Evolutionary conservation across 2,888 invertebrate genomes (phyloP).

Genomic region (Halictus ligatus): DNA sequence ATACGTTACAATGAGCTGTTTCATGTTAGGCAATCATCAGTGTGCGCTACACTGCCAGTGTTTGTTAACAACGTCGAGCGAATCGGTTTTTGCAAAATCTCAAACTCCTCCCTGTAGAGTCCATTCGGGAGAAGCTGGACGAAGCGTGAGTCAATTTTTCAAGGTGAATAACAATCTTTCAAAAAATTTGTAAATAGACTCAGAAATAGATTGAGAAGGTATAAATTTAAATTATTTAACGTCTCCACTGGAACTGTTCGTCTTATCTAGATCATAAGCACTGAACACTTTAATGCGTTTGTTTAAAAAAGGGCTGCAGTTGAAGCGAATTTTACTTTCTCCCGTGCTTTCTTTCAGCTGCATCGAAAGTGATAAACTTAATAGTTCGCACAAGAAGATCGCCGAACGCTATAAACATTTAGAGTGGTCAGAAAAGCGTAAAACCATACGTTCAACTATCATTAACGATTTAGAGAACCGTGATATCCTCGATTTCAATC

Average conservation of each 20-base stretch:
- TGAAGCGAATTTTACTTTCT: background rate
- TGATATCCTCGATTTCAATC: background rate
- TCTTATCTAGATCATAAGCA: background rate
- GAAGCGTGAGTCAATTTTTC: background rate
- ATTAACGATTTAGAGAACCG: background rate
- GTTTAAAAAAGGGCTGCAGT: background rate
- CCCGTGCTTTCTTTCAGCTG: background rate
- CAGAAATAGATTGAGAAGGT: background rate
- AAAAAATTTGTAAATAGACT: background rate
- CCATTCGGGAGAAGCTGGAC: background rate
- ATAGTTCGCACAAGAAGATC: background rate
- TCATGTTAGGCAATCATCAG: background rate
- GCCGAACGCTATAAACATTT: background rate
- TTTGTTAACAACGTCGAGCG: background rate
- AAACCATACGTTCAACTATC: conserved; percentile 8
- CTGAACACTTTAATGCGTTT: background rate
- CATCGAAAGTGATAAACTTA: background rate
- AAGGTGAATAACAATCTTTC: background rate
- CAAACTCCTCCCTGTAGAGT: background rate
- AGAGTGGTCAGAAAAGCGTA: background rate
- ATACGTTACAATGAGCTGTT: conserved; percentile 1
- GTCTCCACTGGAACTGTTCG: background rate
- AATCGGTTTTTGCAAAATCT: background rate
- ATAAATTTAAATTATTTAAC: background rate
- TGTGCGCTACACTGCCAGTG: background rate